Evolutionary conservation across 1,140 invertebrate species (phyloP).

Genomic region (Drosophila pseudoananassae): DNA sequence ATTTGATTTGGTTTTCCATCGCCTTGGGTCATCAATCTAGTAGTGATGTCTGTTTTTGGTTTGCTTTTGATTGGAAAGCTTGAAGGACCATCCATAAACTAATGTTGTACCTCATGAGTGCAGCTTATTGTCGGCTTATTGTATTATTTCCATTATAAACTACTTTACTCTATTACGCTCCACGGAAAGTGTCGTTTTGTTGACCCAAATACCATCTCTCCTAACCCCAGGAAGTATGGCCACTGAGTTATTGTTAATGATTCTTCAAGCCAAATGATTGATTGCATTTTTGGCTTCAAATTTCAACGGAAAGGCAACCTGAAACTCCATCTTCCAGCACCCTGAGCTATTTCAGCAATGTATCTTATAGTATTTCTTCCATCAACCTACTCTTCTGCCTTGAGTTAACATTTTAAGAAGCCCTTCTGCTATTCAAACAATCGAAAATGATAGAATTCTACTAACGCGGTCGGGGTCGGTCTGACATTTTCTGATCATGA

Average conservation of each 20-base stretch:
- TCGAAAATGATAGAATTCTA: conserved; percentile 52
- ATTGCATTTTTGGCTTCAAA: conserved; percentile 44
- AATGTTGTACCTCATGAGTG: no score
- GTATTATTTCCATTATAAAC: no score
- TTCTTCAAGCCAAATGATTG: conserved; percentile 74
- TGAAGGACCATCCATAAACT: no score
- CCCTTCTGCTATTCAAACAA: conserved; percentile 25
- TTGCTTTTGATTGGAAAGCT: no score
- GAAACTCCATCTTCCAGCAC: conserved; percentile 17
- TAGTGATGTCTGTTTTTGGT: no score
- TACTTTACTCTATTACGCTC: no score
- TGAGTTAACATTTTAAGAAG: conserved; percentile 22
- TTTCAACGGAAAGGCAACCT: conserved; percentile 15
- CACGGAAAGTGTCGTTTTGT: no score
- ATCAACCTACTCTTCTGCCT: background rate
- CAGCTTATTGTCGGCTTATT: no score
- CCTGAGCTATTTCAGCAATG: no score
- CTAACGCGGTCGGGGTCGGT: conserved; percentile 78
- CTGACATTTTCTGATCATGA: conserved; percentile 74
- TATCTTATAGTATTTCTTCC: no score
- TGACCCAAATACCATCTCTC: no score
- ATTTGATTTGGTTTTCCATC: conserved; percentile 39
- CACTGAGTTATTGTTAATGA: conserved; percentile 8
- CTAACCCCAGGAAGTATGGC: conserved; percentile 6
- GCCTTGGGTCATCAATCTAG: background rate